Evolutionary conservation across 2,888 invertebrate species (phyloP).

Genomic region (Nasonovia ribisnigri): DNA sequence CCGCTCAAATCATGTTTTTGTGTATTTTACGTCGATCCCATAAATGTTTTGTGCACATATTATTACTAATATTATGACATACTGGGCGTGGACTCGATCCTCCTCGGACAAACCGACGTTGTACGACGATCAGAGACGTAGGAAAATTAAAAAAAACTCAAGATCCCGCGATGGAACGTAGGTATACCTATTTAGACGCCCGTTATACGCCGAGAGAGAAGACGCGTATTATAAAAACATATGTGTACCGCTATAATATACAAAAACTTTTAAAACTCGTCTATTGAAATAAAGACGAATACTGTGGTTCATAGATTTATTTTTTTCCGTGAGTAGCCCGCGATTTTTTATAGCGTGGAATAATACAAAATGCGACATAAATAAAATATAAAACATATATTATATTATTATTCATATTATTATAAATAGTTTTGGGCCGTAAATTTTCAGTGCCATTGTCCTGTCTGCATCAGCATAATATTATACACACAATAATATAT

Average conservation of each 20-base stretch:
- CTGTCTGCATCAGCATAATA: constrained; percentile 17
- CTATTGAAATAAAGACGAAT: constrained; percentile 15
- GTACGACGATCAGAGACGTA: not conserved
- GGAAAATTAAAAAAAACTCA: not conserved
- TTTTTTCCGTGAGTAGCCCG: not conserved
- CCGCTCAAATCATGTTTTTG: not conserved
- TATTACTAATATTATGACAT: not conserved
- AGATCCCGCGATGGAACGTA: not conserved
- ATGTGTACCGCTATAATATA: not conserved
- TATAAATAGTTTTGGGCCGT: constrained; percentile 26
- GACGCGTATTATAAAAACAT: not conserved
- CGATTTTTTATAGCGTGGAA: not conserved
- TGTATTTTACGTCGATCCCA: not conserved
- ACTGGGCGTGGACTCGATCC: not conserved
- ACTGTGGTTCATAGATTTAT: not conserved
- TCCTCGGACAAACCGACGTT: not conserved
- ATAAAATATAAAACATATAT: constrained; percentile 6
- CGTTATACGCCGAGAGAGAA: not conserved
- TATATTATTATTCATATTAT: not conserved
- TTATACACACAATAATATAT: not conserved
- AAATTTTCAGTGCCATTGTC: constrained; percentile 52
- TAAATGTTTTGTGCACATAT: not conserved
- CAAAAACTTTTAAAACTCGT: not conserved
- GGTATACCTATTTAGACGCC: not conserved
- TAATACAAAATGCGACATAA: not conserved